Evolutionary conservation across 2,888 invertebrate genomes (phyloP).

Genomic region (Didymodactylos carnosus): DNA sequence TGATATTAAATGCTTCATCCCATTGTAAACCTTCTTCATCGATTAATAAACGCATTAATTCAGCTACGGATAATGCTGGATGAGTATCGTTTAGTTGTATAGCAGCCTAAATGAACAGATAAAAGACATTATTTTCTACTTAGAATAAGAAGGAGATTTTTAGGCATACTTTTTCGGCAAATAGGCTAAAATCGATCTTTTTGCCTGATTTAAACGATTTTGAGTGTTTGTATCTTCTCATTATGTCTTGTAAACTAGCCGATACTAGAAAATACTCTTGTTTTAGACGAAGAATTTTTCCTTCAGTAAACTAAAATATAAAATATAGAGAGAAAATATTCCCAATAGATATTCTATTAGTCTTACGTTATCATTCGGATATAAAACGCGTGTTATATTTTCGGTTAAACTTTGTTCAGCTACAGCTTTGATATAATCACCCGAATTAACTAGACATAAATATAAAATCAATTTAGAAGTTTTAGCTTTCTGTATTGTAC

Average conservation of each 20-base stretch:
- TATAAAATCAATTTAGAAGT: too few species aligned
- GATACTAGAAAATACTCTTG: conserved; percentile 98
- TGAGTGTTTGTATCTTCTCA: conserved; percentile 79
- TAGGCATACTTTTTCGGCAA: conserved; percentile 87
- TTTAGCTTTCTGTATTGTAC: too few species aligned
- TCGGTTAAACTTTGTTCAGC: conserved; percentile 62
- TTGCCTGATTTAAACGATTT: conserved; percentile 70
- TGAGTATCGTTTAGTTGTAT: conserved; percentile 97
- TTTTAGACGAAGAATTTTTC: conserved; percentile 86
- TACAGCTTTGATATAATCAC: conserved; percentile 95
- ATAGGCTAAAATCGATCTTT: conserved; percentile 61
- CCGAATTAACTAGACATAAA: too few species aligned
- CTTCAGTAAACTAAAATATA: conserved; percentile 42
- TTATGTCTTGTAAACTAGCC: conserved; percentile 82
- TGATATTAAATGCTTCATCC: conserved; percentile 77
- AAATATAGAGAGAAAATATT: background rate
- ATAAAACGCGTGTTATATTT: conserved; percentile 86
- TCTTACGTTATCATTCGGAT: conserved; percentile 76
- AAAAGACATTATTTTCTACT: too few species aligned
- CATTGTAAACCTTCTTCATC: conserved; percentile 75
- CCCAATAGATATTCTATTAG: background rate
- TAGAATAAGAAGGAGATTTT: too few species aligned
- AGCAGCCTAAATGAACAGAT: too few species aligned
- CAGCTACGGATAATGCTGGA: conserved; percentile 89
- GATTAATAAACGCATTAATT: conserved; percentile 73